Evolutionary conservation across 2,888 invertebrate species (phyloP).

Genomic region (Candidula unifasciata): DNA sequence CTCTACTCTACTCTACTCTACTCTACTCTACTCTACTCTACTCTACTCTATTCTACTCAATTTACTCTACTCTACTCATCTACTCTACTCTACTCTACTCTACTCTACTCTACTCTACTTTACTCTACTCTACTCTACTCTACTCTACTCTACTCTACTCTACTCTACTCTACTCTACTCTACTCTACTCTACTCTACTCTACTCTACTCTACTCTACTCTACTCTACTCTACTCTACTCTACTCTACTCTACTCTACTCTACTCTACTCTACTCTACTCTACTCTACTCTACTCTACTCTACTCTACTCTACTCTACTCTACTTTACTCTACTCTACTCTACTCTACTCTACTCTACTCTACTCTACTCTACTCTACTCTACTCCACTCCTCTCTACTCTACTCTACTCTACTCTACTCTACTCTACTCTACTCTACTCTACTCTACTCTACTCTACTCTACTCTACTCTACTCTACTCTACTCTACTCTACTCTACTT

Average conservation of each 20-base stretch:
- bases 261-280: conserved; percentile 1
- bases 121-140: too few relatives aligned
- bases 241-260: not conserved
- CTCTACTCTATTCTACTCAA: too few relatives aligned
- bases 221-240: too few relatives aligned
- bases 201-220: too few relatives aligned
- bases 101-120: too few relatives aligned
- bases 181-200: too few relatives aligned
- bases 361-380: not conserved
- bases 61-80: too few relatives aligned
- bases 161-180: too few relatives aligned
- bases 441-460: not conserved
- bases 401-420: not conserved
- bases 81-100: too few relatives aligned
- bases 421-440: conserved; percentile 12
- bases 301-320: not conserved
- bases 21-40: too few relatives aligned
- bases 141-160: too few relatives aligned
- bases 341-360: not conserved
- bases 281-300: conserved; percentile 2
- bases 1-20: too few relatives aligned
- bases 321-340: conserved; percentile 17
- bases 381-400: not conserved
- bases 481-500: not conserved
- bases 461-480: conserved; percentile 5